These are phyloP conservation scores for Ypsolopha sequella DNA, from an alignment of 2,888 invertebrate species.

Conservation along the genomic window DNA sequence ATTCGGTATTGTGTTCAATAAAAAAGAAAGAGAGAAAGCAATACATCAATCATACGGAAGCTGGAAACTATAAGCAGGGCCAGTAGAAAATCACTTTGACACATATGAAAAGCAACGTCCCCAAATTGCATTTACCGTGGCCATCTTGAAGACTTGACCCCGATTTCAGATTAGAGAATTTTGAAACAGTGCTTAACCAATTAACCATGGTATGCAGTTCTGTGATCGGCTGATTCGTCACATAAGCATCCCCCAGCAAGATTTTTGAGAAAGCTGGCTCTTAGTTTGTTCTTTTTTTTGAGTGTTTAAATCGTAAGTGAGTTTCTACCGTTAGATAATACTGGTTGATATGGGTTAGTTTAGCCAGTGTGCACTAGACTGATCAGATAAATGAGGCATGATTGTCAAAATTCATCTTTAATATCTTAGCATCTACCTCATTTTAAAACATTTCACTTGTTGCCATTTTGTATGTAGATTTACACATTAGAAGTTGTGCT, in stretches of 20 bases:
- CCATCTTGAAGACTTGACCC: too few relatives aligned
- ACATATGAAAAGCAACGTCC: too few relatives aligned
- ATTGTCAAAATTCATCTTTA: slow-evolving; percentile 21
- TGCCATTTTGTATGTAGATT: slow-evolving; percentile 39
- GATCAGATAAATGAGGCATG: slow-evolving; percentile 42
- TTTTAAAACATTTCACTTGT: background rate
- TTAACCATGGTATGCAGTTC: background rate
- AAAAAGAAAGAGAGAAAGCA: slow-evolving; percentile 36
- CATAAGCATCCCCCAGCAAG: too few relatives aligned
- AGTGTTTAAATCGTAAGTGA: too few relatives aligned
- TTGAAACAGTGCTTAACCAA: too few relatives aligned
- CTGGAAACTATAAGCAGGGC: slow-evolving; percentile 41
- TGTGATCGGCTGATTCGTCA: background rate
- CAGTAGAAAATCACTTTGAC: slow-evolving; percentile 22
- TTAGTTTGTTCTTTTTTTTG: too few relatives aligned
- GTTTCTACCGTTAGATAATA: too few relatives aligned
- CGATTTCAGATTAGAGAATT: too few relatives aligned
- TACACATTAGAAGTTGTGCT: slow-evolving; percentile 43
- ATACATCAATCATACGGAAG: slow-evolving; percentile 47
- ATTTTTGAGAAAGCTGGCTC: too few relatives aligned
- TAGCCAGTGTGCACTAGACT: background rate
- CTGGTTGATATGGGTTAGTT: background rate
- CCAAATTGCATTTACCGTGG: too few relatives aligned
- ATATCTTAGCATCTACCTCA: slow-evolving; percentile 9
- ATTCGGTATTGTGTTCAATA: slow-evolving; percentile 25